Conservation (phyloP, 2,113 vertebrate genomes). For the Pachypanchax playfairii region DNA sequence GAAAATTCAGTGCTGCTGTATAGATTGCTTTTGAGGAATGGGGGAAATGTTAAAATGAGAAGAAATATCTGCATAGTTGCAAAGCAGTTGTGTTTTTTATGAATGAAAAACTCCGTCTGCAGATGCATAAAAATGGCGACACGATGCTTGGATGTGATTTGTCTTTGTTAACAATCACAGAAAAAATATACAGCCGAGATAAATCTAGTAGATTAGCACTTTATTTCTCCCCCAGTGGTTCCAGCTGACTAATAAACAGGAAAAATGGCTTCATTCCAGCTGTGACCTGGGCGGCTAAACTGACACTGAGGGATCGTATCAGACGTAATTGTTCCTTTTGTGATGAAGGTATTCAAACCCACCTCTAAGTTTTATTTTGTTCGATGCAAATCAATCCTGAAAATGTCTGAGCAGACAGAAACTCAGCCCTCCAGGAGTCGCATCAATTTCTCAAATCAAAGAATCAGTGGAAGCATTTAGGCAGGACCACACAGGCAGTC, state of each 20-base stretch:
- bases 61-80: not conserved
- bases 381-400: not conserved
- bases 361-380: not conserved
- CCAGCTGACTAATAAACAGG: not conserved
- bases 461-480: slow-evolving; percentile 29
- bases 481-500: not conserved
- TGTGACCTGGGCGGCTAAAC: not conserved
- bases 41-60: too few relatives aligned
- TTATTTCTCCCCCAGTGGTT: slow-evolving; percentile 1
- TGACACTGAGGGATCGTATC: not conserved
- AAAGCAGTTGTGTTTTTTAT: not conserved
- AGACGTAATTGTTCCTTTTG: not conserved
- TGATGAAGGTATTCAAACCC: not conserved
- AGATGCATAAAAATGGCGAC: not conserved
- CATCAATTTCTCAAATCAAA: slow-evolving; percentile 6
- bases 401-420: slow-evolving; percentile 21
- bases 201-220: not conserved
- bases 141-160: not conserved
- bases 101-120: too few relatives aligned
- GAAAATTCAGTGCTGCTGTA: too few relatives aligned
- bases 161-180: not conserved
- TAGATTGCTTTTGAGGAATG: not conserved
- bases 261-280: not conserved
- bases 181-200: not conserved
- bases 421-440: not conserved